These are phyloP conservation scores for Neopipo cinnamomea DNA, from an alignment of 2,113 vertebrate species.

Conservation along the genomic window DNA sequence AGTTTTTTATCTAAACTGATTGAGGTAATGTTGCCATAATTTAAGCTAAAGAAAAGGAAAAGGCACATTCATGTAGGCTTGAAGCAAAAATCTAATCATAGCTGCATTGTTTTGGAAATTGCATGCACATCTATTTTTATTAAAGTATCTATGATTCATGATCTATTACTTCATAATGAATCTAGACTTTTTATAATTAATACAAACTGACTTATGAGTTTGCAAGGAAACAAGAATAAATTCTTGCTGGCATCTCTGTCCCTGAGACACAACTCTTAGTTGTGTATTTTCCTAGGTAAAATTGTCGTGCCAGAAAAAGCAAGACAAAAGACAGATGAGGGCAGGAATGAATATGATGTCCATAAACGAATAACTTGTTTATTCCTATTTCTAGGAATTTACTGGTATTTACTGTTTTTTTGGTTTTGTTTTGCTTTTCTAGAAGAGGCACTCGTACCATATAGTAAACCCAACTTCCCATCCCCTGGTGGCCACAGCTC, in stretches of 20 bases:
- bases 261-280: background rate
- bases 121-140: slow-evolving; percentile 36
- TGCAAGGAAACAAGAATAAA: slow-evolving; percentile 3
- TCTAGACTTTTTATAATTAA: slow-evolving; percentile 47
- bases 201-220: background rate
- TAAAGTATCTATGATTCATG: slow-evolving; percentile 39
- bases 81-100: slow-evolving; percentile 62
- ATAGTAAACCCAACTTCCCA: slow-evolving; percentile 95
- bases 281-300: background rate
- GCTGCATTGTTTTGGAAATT: slow-evolving; percentile 45
- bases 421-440: slow-evolving; percentile 13
- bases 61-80: slow-evolving; percentile 12
- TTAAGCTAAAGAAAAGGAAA: slow-evolving; percentile 39
- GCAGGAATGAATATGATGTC: background rate
- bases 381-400: background rate
- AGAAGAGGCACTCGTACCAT: slow-evolving; percentile 94
- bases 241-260: background rate
- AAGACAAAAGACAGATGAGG: background rate
- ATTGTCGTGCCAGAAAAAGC: background rate
- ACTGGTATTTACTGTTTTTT: background rate
- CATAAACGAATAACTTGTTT: background rate
- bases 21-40: slow-evolving; percentile 40
- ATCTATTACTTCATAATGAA: slow-evolving; percentile 25
- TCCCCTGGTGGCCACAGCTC: slow-evolving; percentile 96
- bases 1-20: slow-evolving; percentile 59